Evolutionary conservation across 2,888 invertebrate genomes (phyloP), one percentile per base, ranked within the genome.

Genomic region (Drosophila demipolita): DNA sequence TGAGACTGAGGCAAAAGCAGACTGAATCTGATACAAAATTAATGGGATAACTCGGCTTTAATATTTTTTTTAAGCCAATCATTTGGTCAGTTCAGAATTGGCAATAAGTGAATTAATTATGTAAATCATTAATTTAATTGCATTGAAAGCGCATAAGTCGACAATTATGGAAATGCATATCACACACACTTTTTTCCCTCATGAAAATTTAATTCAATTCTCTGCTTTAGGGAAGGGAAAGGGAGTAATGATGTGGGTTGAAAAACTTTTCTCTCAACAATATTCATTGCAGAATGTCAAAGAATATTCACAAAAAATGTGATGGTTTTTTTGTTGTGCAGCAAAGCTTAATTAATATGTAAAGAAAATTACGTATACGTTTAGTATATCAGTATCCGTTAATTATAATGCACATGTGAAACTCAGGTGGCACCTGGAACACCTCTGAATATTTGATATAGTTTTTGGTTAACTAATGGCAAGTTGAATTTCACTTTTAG

Each of bases 41-140:
- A 33, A n/a, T 62, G 67, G 32, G 62, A 67, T 15, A 45, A 15
- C 8, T 45, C 45, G 45, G 15, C 8, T 45, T 23, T 45, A 15
- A 15, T 20, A 45, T 45, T 29, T 29, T 6, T 29, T 29, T 29
- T 29, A 58, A 36, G 57, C 26, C 45, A 58, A 66, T 74, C 32
- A 62, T 29, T 50, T 73, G 12, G 38, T 11, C 36, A 45, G 26
- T 50, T 61, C 40, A 23, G 59, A 26, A 70, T 32, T 35, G 20
- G 17, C 49, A 53, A 61, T 32, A 54, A 55, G 53, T 35, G 29
- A 67, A 57, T 67, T 64, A 74, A 58, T 67, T 67, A 78, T 66
- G 33, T n/a, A 49, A 63, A 67, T 61, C 17, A 33, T 54, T 15
- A 40, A 45, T 59, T 54, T 45, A 40, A 62, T 29, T 59, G 42